Evolutionary conservation across 2,888 invertebrate species (phyloP), one percentile per base, ranked within the genome.

Genomic region (Phortica okadai): DNA sequence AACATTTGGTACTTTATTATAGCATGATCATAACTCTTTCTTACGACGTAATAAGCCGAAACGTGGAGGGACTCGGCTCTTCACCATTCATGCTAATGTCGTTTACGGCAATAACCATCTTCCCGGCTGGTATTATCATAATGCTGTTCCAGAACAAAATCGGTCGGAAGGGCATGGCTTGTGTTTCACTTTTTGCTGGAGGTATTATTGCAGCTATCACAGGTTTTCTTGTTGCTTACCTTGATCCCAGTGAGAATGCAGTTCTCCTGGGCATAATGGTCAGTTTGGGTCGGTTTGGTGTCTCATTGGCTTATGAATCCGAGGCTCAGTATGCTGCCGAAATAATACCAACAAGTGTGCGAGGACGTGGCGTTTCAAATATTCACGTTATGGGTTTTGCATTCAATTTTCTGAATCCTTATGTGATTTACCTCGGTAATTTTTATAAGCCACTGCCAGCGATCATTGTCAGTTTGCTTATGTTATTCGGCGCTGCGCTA

Each of bases 251-350:
- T 0, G 74, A 88, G 70, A 88, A 92, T 82, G 89, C 92, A 0
- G 64, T 89, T 1, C 76, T 93, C 0, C 85, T 93, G 54, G 90
- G 92, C 0, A 77, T 89, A 6, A 88, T 94, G 84, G 92, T 92
- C 3, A 90, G 93, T 56, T 85, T 93, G 74, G 93, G 93, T 2
- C 91, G 94, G 50, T 92, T 93, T 72, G 93, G 93, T 10, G 93
- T 93, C 41, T 93, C 93, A 44, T 92, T 93, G 1, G 93, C 94
- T 33, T 94, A 94, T 85, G 94, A 94, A 89, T 94, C 94, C 1
- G 93, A 93, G 62, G 92, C 93, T 5, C 94, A 94, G 85, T 94
- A 94, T 83, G 93, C 94, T 0, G 93, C 94, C 0, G 94, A 94
- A 88, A 90, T 94, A 25, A 93, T 94, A 74, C 94, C 94, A 10